phyloP scores from a whole-genome alignment of 2,113 vertebrate species.

The zebrafish (Danio rerio) region GRCz12tu NC_133191.1:36787001-36787500 shows the following conservation, averaged over 20 bases:
- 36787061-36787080: too few relatives aligned
- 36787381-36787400: background rate
- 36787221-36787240: slow-evolving; percentile 28
- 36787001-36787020: too few relatives aligned
- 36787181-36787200: slow-evolving; percentile 19
- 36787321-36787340: slow-evolving; percentile 35
- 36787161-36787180: background rate
- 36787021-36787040: too few relatives aligned
- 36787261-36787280: slow-evolving; percentile 41
- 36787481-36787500: background rate
- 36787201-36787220: slow-evolving; percentile 24
- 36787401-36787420: slow-evolving; percentile 24
- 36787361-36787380: slow-evolving; percentile 25
- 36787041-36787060: too few relatives aligned
- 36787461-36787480: background rate
- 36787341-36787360: slow-evolving; percentile 35
- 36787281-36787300: slow-evolving; percentile 1
- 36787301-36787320: slow-evolving; percentile 38
- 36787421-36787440: slow-evolving; percentile 20
- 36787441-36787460: background rate
- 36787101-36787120: background rate
- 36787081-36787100: background rate
- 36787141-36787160: slow-evolving; percentile 17
- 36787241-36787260: slow-evolving; percentile 1
- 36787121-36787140: background rate